Percentiles rank a stretch among this genome's conserved stretches.
These are phyloP conservation scores for Pentalonia nigronervosa DNA, from an alignment of 1,140 invertebrate species.

Conservation along the genomic window DNA sequence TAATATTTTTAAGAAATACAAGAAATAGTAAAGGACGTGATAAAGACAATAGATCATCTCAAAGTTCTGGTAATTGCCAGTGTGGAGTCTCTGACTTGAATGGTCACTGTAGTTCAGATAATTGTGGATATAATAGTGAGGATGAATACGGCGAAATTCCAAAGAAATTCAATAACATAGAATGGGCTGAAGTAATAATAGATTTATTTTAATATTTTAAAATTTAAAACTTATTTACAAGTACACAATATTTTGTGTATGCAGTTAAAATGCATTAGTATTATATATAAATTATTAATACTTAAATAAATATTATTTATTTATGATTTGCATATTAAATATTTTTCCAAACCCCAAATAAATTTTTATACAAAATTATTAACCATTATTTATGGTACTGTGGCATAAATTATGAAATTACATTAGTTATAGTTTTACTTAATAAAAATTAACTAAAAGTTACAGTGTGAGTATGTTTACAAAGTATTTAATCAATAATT, in stretches of 20 bases:
- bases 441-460: neutral
- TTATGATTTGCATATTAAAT: too few relatives aligned
- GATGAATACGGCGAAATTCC: conserved; percentile 75
- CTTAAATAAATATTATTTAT: neutral
- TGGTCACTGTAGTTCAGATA: conserved; percentile 61
- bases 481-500: neutral
- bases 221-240: neutral
- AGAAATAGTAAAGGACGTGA: conserved; percentile 2
- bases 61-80: neutral
- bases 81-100: neutral
- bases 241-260: neutral
- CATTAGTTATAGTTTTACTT: neutral
- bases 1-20: conserved; percentile 20
- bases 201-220: neutral
- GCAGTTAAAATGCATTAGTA: neutral
- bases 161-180: conserved; percentile 68
- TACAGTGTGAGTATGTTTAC: neutral
- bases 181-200: conserved; percentile 69
- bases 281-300: neutral
- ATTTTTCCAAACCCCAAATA: too few relatives aligned
- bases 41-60: neutral
- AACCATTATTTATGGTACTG: neutral
- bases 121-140: conserved; percentile 72
- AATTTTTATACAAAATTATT: neutral
- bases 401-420: neutral